These are phyloP conservation scores for Callithrix jacchus DNA, from an alignment of 2,113 vertebrate species.

Conservation along the genomic window DNA sequence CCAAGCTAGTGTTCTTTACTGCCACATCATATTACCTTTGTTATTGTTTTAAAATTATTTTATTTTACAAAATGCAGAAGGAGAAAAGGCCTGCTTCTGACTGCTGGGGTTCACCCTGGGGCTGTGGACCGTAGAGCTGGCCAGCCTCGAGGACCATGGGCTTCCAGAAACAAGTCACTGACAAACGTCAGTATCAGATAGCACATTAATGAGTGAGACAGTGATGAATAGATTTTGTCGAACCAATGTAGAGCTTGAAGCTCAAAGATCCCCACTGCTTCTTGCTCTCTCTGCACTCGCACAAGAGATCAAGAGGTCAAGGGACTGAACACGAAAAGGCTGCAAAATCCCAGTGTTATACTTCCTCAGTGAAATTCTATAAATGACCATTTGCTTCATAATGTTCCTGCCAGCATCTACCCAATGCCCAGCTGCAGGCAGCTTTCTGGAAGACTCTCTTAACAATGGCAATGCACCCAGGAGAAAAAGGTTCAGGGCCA, in stretches of 20 bases:
- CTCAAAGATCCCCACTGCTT: neutral
- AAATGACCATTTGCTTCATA: conserved; percentile 41
- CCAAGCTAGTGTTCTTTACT: neutral
- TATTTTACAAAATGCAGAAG: neutral
- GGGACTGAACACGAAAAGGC: neutral
- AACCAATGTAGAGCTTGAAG: neutral
- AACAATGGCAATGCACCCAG: neutral
- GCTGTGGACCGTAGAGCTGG: neutral
- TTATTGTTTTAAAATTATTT: neutral
- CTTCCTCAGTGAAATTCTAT: conserved; percentile 12
- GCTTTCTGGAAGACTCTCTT: conserved; percentile 51
- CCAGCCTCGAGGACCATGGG: neutral
- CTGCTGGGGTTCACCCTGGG: neutral
- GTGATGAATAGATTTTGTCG: conserved; percentile 41
- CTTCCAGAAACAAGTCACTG: conserved; percentile 51
- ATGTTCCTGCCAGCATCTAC: neutral
- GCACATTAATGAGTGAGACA: conserved; percentile 19
- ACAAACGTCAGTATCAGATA: neutral
- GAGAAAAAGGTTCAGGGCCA: conserved; percentile 15
- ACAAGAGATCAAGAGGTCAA: neutral
- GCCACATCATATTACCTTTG: neutral
- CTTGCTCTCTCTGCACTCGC: neutral
- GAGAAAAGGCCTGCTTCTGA: neutral
- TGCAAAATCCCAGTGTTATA: neutral
- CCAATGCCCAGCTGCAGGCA: neutral